Base-by-base conservation (phyloP, 64 coral and sea anemone genomes). In the Cladopsammia gracilis region DNA sequence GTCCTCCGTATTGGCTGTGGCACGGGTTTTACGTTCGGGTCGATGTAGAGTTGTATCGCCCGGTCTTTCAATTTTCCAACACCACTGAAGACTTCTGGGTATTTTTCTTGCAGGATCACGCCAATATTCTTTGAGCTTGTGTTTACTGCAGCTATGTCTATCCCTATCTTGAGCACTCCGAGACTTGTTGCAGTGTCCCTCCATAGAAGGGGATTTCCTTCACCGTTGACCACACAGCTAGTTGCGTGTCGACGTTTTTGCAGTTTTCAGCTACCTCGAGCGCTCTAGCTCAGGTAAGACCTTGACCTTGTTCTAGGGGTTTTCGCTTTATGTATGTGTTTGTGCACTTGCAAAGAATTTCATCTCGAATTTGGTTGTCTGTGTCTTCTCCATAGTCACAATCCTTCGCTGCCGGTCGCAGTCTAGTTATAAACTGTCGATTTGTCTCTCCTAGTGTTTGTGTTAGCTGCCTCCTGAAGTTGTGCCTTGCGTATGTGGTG, bases 191-290 rank as follows among this genome's bases (percentile, higher is more conserved):
- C 52, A 54, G 52, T 54, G 52, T 11, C 52, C 11, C 52, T 54
- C 52, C 6, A 6, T 54, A 7, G 11, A 11, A 54, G 52, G 52
- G 6, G 52, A 54, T 54, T 11, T 54, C 52, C 52, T 11, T 54
- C 52, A 54, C 52, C 2, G 11, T 54, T 54, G 52, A 54, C 11
- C 52, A 54, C 52, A 54, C 71, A 5, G 81, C 79, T 52, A 92
- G 79, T 13, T 92, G 79, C 25, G 19, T 47, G 70, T 92, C 70
- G 10, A 92, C 90, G 19, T 90, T 82, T 70, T 89, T 58, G 25
- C 73, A 89, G 73, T 77, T 71, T 46, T 89, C 70, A 11, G 89
- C 89, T 62, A 90, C 1, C 26, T 85, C 67, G 10, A 85, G 78
- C 72, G 89, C 73, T 14, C 51, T 68, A 23, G 10, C 19, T 3